Evolutionary conservation across 2,888 invertebrate species (phyloP), one percentile per base, ranked within the genome.

Genomic region (Maniola hyperantus): DNA sequence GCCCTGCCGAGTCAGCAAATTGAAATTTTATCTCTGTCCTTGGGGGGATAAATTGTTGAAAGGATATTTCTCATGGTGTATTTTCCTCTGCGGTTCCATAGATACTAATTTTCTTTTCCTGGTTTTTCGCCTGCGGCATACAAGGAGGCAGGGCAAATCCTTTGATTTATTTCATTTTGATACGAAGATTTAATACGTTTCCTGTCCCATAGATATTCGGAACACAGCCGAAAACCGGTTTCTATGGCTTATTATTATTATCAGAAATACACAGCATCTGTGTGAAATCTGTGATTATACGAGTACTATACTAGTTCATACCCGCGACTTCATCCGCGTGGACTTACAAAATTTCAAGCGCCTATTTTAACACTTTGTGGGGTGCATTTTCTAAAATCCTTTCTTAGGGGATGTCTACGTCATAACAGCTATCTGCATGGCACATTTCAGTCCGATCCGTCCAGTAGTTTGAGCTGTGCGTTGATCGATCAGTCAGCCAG

Each of bases 11-110:
- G 57, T 42, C 57, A 62, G 62, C 62, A 53, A 62, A 62, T 42
- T 53, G 62, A 62, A 53, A 62, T 48, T 62, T 51, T 62, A 53
- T 62, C 62, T 53, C 26, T 6, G 62, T 53, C 53, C 51, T 62
- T 42, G 42, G 26, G 11, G 36, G 15, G 13, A 42, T 34, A 55
- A 20, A 57, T 20, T 7, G 42, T 42, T 7, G 42, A 15, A 57
- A 57, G 57, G 39, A 57, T 55, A 20, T 55, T 55, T 57, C 42
- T 57, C 42, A 57, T 57, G 57, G 57, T 18, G 39, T 42, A 11
- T 20, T 57, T 57, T 42, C 10, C 42, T 42, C 20, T 10, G 55
- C 34, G 42, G 20, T 15, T 42, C 42, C 57, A 57, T 57, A 57
- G 57, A 57, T 42, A 55, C 55, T 55, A 11, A 42, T 57, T 13